Base-by-base conservation (phyloP, 2,113 vertebrate genomes). In the Clarias batrachus region DNA sequence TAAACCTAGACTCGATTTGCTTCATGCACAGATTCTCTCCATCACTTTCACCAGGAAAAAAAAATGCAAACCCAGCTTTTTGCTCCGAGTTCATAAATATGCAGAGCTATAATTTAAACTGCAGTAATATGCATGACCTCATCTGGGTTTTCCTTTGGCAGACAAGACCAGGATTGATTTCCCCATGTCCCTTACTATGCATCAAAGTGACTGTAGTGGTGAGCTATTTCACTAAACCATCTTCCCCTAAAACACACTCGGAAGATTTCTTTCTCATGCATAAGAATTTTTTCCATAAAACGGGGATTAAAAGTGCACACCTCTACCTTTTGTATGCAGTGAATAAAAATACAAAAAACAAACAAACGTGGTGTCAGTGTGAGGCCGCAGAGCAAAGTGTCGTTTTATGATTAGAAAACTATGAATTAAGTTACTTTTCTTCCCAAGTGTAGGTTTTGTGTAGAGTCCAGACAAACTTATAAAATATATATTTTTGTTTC, bases 71-170 rank as follows among this genome's bases (percentile, higher is more conserved):
- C 13, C 30, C 54, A 30, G 78, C 65, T 21, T 37, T 85, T 68
- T 80, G n/a, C 62, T 68, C 30, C 1, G 25, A 27, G 71, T 76
- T 60, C 63, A 48, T 23, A 65, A 68, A 60, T 37, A 73, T 48
- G 13, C 76, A 68, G 19, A 48, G n/a, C 16, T 82, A 63, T 87
- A 83, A 82, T 77, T 77, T 63, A 87, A 83, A 59, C 37, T 81
- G 13, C 71, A 41, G 85, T 82, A 74, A 63, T 82, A 37, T 65
- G 70, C 60, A 66, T 83, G 80, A 87, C 48, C 41, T 87, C 80
- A 83, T 83, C 70, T 37, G 80, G 80, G 59, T 82, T 87, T 87
- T 77, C 80, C 86, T 81, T 7, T 83, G 86, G 86, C 80, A 82
- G 71, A 52, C 13, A 41, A 82, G 80, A 41, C 48, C 57, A 21